Evolutionary conservation across 2,797 vertebrate species (phyloP).

Genomic region (Okamejei kenojei): DNA sequence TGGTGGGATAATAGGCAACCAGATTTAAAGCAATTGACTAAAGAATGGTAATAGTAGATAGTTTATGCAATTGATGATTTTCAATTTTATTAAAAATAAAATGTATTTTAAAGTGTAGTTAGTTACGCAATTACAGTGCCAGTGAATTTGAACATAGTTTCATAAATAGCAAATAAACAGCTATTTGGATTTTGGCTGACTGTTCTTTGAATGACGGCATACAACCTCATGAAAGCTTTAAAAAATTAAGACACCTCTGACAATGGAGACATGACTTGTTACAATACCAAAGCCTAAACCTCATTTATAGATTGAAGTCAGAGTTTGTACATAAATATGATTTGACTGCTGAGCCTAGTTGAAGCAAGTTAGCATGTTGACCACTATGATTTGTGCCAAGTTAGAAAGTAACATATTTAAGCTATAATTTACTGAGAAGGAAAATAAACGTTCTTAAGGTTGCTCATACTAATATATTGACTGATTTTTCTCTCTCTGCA

Average conservation of each 20-base stretch:
- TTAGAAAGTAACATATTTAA: background rate
- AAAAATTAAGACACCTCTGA: background rate
- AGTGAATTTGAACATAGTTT: background rate
- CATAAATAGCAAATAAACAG: background rate
- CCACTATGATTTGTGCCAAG: background rate
- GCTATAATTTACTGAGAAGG: background rate
- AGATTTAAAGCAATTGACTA: too few relatives aligned
- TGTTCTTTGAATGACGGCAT: background rate
- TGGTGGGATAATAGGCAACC: too few relatives aligned
- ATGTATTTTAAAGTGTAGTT: background rate
- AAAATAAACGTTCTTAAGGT: background rate
- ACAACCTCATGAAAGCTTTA: background rate
- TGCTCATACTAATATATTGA: background rate
- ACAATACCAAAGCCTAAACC: background rate
- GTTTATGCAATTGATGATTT: background rate
- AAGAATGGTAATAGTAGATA: too few relatives aligned
- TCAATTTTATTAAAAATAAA: too few relatives aligned
- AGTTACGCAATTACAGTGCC: background rate
- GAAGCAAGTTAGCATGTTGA: background rate
- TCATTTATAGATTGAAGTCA: background rate
- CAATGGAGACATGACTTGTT: background rate
- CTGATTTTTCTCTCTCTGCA: background rate
- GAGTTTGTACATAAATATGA: background rate
- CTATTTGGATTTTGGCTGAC: background rate
- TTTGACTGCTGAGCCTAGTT: background rate